These are phyloP conservation scores for Felis catus DNA, from an alignment of 2,113 vertebrate species.

Conservation along the genomic window F.catus_Fca126_mat1.0 CM031424.1:90507001-90507500, in stretches of 20 bases:
- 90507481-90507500: accelerated
- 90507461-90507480: neutral
- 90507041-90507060: accelerated
- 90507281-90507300: neutral
- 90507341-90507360: accelerated
- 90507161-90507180: accelerated
- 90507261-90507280: neutral
- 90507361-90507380: neutral
- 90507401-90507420: accelerated
- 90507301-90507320: neutral
- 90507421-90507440: neutral
- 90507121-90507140: neutral
- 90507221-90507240: neutral
- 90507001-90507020: accelerated
- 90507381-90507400: accelerated
- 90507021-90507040: neutral
- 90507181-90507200: neutral
- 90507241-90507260: neutral
- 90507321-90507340: neutral
- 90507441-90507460: accelerated
- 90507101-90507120: neutral
- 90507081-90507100: neutral
- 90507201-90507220: neutral
- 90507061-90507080: accelerated
- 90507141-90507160: accelerated